A percentile compares a stretch with the other conserved stretches of the same genome.
Conservation (phyloP, 2,113 vertebrate genomes). For the Falcunculus frontatus region DNA sequence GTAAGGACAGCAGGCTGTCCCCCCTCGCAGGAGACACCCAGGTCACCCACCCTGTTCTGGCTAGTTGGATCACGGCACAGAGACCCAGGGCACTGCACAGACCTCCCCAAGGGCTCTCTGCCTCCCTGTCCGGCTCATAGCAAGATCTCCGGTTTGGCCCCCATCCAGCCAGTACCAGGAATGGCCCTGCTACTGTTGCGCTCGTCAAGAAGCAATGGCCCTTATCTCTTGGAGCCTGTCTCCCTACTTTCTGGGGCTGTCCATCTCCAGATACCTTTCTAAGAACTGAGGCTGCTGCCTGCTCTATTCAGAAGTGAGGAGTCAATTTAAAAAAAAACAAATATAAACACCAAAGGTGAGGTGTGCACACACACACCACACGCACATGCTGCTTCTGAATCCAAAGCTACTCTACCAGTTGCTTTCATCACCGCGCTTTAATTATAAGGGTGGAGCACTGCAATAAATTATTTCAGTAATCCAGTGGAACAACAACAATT, state of each 20-base stretch:
- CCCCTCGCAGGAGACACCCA: background rate
- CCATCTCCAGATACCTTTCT: constrained; percentile 61
- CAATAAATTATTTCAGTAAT: constrained; percentile 70
- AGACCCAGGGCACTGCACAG: background rate
- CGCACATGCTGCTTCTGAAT: constrained; percentile 23
- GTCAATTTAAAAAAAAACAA: constrained; percentile 37
- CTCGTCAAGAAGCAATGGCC: constrained; percentile 35
- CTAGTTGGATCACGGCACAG: fast-evolving
- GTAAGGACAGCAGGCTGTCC: fast-evolving
- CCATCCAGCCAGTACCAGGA: constrained; percentile 45
- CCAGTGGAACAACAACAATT: constrained; percentile 66
- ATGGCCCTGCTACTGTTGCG: constrained; percentile 36
- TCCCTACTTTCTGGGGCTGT: constrained; percentile 35
- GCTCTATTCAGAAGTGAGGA: background rate
- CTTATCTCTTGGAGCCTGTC: constrained; percentile 60
- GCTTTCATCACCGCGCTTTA: constrained; percentile 59
- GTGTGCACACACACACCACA: constrained; percentile 6
- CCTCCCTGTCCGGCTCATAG: background rate
- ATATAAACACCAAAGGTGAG: constrained; percentile 52
- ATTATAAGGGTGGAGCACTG: constrained; percentile 70
- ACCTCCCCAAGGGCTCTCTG: background rate
- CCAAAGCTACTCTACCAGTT: constrained; percentile 70
- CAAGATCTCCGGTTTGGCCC: background rate
- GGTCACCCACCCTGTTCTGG: fast-evolving
- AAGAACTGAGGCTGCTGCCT: constrained; percentile 53